phyloP scores from a whole-genome alignment of 2,888 invertebrate species.

The Meandrusa payeni region DNA sequence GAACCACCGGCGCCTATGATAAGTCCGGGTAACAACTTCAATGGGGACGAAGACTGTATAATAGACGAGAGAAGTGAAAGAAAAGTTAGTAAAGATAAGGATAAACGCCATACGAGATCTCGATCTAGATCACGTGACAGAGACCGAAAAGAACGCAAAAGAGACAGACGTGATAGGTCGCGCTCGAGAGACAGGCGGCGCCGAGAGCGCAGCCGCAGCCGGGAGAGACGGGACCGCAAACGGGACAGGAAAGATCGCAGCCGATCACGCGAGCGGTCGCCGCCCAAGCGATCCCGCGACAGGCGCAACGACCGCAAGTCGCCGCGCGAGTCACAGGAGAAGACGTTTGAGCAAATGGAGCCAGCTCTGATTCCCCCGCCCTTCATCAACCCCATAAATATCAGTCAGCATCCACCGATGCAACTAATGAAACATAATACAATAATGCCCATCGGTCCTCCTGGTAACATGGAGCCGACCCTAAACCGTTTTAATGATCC shows the following conservation, averaged over 20 bases:
- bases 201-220: slow-evolving; percentile 81
- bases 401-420: slow-evolving; percentile 29
- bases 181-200: slow-evolving; percentile 82
- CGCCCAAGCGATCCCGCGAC: slow-evolving; percentile 73
- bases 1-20: slow-evolving; percentile 60
- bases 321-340: slow-evolving; percentile 51
- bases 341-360: slow-evolving; percentile 29
- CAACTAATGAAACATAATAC: slow-evolving; percentile 34
- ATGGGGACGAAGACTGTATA: slow-evolving; percentile 49
- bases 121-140: slow-evolving; percentile 60
- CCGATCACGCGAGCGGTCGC: slow-evolving; percentile 77
- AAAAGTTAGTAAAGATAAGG: slow-evolving; percentile 53
- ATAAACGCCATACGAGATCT: slow-evolving; percentile 49
- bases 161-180: slow-evolving; percentile 74
- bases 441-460: slow-evolving; percentile 37
- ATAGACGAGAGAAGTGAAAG: slow-evolving; percentile 49
- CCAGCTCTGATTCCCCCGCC: slow-evolving; percentile 29
- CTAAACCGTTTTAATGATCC: slow-evolving; percentile 51
- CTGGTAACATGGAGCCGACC: slow-evolving; percentile 26
- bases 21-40: slow-evolving; percentile 47
- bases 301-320: slow-evolving; percentile 67
- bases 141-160: slow-evolving; percentile 65
- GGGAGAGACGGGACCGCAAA: slow-evolving; percentile 74
- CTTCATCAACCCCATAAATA: slow-evolving; percentile 31
- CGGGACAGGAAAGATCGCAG: slow-evolving; percentile 77